Evolutionary conservation across 2,888 invertebrate species (phyloP).

Genomic region (Rotaria magnacalcarata): DNA sequence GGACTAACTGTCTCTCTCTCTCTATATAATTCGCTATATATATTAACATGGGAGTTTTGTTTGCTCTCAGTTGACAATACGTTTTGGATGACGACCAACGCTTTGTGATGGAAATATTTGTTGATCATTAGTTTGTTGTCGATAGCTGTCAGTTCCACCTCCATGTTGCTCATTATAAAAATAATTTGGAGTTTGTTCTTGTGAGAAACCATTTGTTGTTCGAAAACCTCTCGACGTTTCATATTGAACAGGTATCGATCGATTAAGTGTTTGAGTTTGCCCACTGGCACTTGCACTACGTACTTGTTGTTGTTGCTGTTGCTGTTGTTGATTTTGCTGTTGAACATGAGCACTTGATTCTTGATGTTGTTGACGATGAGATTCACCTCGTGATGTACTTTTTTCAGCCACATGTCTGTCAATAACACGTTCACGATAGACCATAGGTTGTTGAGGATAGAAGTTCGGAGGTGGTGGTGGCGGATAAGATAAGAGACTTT

Average conservation of each 20-base stretch:
- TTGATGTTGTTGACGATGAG: slow-evolving; percentile 4
- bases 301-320: not conserved
- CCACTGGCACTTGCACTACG: not conserved
- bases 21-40: not conserved
- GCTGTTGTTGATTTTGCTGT: not conserved
- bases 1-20: not conserved
- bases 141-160: not conserved
- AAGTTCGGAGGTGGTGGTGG: not conserved
- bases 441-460: not conserved
- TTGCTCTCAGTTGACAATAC: not conserved
- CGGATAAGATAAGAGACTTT: not conserved
- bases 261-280: not conserved
- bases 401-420: slow-evolving; percentile 31
- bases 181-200: not conserved
- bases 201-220: not conserved
- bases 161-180: not conserved
- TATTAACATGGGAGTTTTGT: slow-evolving; percentile 22
- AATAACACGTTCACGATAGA: slow-evolving; percentile 33
- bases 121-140: not conserved
- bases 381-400: slow-evolving; percentile 24
- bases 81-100: not conserved
- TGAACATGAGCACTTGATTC: not conserved
- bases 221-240: not conserved
- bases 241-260: not conserved
- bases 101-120: not conserved